Conservation (phyloP, 2,113 vertebrate species). For the Nibea coibor region DNA sequence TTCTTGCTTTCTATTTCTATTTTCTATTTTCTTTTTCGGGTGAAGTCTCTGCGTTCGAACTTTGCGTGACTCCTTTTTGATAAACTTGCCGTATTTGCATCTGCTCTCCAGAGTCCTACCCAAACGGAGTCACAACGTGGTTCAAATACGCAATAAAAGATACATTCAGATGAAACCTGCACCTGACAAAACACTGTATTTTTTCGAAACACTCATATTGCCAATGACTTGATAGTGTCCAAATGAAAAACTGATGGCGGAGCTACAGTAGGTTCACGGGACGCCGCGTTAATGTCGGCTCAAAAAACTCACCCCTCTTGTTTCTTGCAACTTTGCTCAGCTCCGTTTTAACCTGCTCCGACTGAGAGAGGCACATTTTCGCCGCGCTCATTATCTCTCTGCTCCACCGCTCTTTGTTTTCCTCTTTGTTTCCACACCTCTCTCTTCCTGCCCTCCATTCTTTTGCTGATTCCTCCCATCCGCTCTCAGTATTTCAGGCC, state of each 20-base stretch:
- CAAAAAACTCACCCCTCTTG: background rate
- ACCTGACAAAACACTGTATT: background rate
- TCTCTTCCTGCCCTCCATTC: background rate
- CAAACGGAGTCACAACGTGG: background rate
- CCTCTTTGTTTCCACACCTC: background rate
- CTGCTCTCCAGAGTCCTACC: background rate
- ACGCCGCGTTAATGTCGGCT: background rate
- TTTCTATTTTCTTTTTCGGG: no score
- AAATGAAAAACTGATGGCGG: background rate
- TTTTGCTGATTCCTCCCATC: slow-evolving; percentile 6
- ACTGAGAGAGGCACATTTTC: background rate
- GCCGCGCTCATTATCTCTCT: background rate
- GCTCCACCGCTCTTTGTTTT: background rate
- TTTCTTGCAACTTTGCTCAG: background rate
- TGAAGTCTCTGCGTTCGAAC: no score
- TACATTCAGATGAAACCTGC: background rate
- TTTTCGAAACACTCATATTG: background rate
- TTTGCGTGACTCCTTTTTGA: background rate
- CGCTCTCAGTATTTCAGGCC: background rate
- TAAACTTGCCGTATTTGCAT: background rate
- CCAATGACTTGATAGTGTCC: background rate
- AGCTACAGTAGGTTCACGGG: background rate
- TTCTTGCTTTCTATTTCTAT: no score
- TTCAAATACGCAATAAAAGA: background rate
- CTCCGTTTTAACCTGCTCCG: background rate